Conservation (phyloP, 2,888 invertebrate species). For the Pseudoips prasinana region DNA sequence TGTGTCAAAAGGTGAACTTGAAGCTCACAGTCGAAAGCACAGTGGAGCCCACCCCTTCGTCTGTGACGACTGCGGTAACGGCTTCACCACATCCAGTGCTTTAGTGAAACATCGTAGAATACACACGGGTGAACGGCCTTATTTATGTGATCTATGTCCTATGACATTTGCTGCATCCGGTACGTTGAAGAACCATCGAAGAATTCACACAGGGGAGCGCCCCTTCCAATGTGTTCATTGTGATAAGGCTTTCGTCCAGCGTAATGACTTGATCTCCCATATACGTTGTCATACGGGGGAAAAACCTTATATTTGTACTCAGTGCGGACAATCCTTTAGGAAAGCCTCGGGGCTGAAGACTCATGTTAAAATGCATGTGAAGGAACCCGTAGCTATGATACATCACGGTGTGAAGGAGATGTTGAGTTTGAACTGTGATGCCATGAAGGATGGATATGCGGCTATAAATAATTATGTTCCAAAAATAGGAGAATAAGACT, state of each 20-base stretch:
- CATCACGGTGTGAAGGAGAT: conserved; percentile 25
- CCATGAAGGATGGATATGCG: too few relatives aligned
- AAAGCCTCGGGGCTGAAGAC: conserved; percentile 75
- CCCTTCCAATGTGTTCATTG: conserved; percentile 81
- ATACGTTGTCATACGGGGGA: conserved; percentile 80
- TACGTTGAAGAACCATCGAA: conserved; percentile 79
- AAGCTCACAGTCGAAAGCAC: conserved; percentile 80
- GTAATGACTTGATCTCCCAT: conserved; percentile 80
- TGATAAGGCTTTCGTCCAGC: conserved; percentile 80
- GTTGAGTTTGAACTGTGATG: conserved; percentile 4
- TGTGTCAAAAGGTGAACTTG: conserved; percentile 78
- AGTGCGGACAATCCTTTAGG: conserved; percentile 77
- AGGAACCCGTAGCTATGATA: conserved; percentile 16
- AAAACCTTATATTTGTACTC: conserved; percentile 65
- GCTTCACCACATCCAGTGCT: conserved; percentile 83
- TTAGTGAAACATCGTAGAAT: conserved; percentile 81
- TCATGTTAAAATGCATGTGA: conserved; percentile 70
- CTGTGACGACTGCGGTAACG: conserved; percentile 77
- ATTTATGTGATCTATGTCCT: conserved; percentile 81
- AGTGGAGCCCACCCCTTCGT: conserved; percentile 83
- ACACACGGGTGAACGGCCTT: conserved; percentile 83
- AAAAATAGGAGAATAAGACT: too few relatives aligned
- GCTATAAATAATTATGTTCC: not conserved
- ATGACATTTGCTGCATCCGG: conserved; percentile 81
- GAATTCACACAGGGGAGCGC: conserved; percentile 83